These are phyloP conservation scores for Drosophila phalerata DNA, from an alignment of 2,888 invertebrate species.

Conservation along the genomic window DNA sequence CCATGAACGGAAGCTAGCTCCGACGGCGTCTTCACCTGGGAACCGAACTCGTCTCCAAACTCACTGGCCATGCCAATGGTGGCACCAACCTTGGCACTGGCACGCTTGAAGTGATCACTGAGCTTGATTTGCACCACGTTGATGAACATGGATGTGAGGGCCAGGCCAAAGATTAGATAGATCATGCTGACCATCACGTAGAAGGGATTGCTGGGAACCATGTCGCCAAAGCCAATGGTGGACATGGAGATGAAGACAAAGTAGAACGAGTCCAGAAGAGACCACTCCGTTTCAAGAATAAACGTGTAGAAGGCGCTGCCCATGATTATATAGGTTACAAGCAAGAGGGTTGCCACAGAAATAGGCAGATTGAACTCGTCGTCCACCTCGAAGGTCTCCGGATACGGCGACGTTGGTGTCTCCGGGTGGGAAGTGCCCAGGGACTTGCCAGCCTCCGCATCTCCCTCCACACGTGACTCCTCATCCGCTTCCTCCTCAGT, in stretches of 20 bases:
- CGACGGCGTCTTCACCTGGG: conserved; percentile 77
- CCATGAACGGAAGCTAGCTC: conserved; percentile 81
- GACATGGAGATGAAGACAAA: conserved; percentile 99
- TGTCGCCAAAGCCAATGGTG: conserved; percentile 98
- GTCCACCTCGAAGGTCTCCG: conserved; percentile 91
- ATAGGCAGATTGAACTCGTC: conserved; percentile 98
- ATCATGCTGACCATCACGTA: conserved; percentile 96
- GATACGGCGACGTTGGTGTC: conserved; percentile 91
- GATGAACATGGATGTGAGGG: conserved; percentile 98
- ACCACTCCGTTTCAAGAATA: conserved; percentile 91
- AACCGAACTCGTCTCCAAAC: conserved; percentile 83
- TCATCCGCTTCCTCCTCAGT: conserved; percentile 86
- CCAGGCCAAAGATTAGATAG: conserved; percentile 96
- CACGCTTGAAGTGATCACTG: conserved; percentile 93
- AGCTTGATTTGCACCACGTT: conserved; percentile 96
- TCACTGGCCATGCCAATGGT: conserved; percentile 90
- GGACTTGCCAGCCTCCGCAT: conserved; percentile 76
- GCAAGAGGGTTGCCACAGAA: conserved; percentile 93
- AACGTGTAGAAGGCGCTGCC: conserved; percentile 93
- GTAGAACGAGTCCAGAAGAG: conserved; percentile 97
- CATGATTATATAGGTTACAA: conserved; percentile 93
- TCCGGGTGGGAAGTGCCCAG: conserved; percentile 85
- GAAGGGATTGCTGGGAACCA: conserved; percentile 94
- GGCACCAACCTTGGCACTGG: conserved; percentile 93
- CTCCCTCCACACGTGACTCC: conserved; percentile 81